Base-by-base conservation (phyloP, 2,113 vertebrate genomes). In the Nannospalax galili region DNA sequence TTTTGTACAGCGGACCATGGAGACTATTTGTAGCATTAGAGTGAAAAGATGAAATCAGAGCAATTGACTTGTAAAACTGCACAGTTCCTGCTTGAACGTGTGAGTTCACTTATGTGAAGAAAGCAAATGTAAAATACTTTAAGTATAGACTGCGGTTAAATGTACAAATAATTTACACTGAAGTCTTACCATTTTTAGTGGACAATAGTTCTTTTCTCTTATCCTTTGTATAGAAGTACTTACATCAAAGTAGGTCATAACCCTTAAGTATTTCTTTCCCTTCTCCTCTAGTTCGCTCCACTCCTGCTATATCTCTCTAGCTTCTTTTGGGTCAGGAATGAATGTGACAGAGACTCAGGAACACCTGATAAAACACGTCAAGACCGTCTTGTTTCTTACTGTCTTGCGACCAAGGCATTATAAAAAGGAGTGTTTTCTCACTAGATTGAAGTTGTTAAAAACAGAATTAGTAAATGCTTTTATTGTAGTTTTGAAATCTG, bases 281-380 rank as follows among this genome's bases (percentile, higher is more conserved):
- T 90, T 12, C 77, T n/a, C 79, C 89, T 92, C 88, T 87, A 35
- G 64, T 93, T 85, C 1, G n/a, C 48, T 86, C 69, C 2, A 87
- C 24, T 4, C 3, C 56, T 16, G 2, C 87, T 85, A 8, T 90
- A 42, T 89, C 3, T 89, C 56, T 77, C 81, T 78, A 70, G 42
- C 24, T 93, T 94, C 84, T 87, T 94, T 88, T 84, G 16, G 19
- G 19, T 70, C 24, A 42, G 22, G 86, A 74, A 69, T 70, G 30
- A 84, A 65, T 91, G 73, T 92, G 37, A 35, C 62, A 89, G 58
- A 67, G 84, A 52, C 60, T 92, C 80, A 48, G n/a, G 19, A 56
- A 69, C 6, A 20, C 14, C 11, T n/a, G 56, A 24, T 64, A 74
- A 91, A 74, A 73, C 19, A 73, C 19, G 7, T 94, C 90, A 24